Evolutionary conservation across 2,888 invertebrate species (phyloP), one percentile per base, ranked within the genome.

Genomic region (Hyalella azteca): DNA sequence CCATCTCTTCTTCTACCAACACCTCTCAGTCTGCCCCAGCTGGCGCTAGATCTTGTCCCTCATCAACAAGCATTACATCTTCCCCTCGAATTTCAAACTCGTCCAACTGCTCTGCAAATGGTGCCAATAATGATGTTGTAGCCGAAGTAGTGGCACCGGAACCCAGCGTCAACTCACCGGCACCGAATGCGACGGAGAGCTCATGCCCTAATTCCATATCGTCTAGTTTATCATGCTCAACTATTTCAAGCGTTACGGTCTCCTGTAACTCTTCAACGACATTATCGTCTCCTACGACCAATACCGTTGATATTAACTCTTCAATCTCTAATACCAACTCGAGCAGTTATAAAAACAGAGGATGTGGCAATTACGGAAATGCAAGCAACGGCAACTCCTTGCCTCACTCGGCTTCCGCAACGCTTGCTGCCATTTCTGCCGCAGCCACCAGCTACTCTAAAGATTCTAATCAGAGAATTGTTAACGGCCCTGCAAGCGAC

Each of bases 381-480:
- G 29, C 7, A 9, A 32, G 36, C 19, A 66, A 19, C 36, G 15
- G 39, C n/a, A 36, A 54, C 13, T 26, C 36, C 36, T 45, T 41
- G 45, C 36, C 75, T 75, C 45, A 41, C n/a, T 75, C 75, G 9
- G 75, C 75, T 26, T 75, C 75, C 0, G 75, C 75, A 22, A 75
- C 75, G 3, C 75, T 75, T 39, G 75, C 75, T 7, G 75, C 75
- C 41, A 75, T 75, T 4, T 75, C 26, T 45, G 75, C 75, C 45
- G 75, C 75, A 75, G 75, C 75, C 13, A 45, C 45, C 45, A 36
- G 36, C 26, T 75, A 75, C 26, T 75, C 75, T 13, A 75, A 41
- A 75, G 66, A 66, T 36, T 66, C 36, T 5, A 66, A 36, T 19
- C 32, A 66, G 3, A 32, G 66, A 5, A 29, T 36, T n/a, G 66